Percentiles rank a stretch among this genome's conserved stretches.
phyloP scores from a whole-genome alignment of 2,888 invertebrate species.

The Pecten maximus region DNA sequence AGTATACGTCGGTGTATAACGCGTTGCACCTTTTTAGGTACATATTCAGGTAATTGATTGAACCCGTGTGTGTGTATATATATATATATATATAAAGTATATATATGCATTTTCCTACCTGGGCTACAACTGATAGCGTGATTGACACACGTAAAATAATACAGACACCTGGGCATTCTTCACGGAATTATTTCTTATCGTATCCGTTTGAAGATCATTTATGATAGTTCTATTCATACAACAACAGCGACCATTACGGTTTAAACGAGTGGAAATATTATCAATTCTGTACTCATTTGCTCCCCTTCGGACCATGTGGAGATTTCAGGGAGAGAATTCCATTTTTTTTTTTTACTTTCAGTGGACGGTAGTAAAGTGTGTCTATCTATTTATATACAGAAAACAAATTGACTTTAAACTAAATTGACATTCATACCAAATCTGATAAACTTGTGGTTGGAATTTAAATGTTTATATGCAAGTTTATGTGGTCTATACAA shows the following conservation, averaged over 20 bases:
- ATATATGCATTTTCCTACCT: background rate
- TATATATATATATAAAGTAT: background rate
- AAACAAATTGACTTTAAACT: background rate
- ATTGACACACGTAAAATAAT: conserved; percentile 16
- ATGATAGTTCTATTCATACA: background rate
- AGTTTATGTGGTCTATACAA: background rate
- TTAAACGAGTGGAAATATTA: conserved; percentile 1
- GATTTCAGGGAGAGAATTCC: background rate
- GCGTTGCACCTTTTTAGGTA: background rate
- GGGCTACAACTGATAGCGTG: background rate
- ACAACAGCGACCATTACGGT: background rate
- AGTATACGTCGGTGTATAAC: background rate
- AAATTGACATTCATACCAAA: background rate
- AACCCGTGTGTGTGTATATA: background rate
- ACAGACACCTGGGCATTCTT: background rate
- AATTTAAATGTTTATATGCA: background rate
- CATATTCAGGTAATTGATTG: background rate
- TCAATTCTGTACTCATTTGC: background rate
- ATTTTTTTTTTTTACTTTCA: background rate
- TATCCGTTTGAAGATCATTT: background rate
- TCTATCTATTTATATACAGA: background rate
- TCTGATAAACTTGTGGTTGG: background rate
- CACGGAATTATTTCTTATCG: background rate
- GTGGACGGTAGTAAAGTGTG: background rate
- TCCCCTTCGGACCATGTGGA: background rate